Conservation (phyloP, 2,797 vertebrate genomes). For the Podarcis lilfordi region DNA sequence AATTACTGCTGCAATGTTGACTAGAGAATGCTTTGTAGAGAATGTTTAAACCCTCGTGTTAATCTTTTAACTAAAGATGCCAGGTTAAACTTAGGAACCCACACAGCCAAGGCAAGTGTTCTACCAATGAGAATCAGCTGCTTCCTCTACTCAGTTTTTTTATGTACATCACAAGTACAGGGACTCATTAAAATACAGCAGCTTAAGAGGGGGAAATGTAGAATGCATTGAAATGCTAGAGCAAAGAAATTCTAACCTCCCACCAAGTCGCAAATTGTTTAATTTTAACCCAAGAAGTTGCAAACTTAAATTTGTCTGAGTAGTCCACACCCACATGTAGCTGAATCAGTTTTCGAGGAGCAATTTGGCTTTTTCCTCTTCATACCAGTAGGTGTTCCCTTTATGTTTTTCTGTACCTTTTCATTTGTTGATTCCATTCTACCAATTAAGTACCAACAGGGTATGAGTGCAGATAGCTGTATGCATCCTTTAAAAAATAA, state of each 20-base stretch:
- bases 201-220: neutral
- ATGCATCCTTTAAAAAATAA: no score
- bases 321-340: no score
- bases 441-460: no score
- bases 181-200: neutral
- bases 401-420: no score
- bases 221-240: neutral
- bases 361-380: no score
- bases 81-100: neutral
- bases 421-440: no score
- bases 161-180: neutral
- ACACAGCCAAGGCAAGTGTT: neutral
- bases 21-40: neutral
- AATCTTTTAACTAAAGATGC: conserved; percentile 1
- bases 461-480: no score
- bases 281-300: neutral
- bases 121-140: neutral
- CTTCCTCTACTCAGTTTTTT: neutral
- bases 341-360: no score
- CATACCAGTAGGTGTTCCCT: no score
- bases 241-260: neutral
- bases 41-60: neutral
- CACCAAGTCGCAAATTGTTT: neutral
- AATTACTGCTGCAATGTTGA: no score
- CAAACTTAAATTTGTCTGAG: neutral